Evolutionary conservation across 2,888 invertebrate genomes (phyloP), one percentile per base, ranked within the genome.

Genomic region (Helleia helle): DNA sequence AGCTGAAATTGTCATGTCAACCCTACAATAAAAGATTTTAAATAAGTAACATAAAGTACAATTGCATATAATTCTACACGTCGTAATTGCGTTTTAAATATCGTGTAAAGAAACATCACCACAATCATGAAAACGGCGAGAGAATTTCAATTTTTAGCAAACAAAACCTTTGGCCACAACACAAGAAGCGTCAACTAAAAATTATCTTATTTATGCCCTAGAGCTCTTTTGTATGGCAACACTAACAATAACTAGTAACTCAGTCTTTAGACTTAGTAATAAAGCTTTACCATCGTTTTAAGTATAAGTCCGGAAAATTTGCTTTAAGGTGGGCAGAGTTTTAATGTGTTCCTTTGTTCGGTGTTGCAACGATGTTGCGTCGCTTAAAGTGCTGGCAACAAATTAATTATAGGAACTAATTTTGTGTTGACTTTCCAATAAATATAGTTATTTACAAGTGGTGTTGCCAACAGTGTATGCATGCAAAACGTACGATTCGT

Each of bases 151-250:
- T 40, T 40, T 36, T 40, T 14, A 38, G 6, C 13, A 22, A 13
- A 40, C 22, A 34, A 17, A 31, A 17, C 31, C 9, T 17, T 17
- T 17, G 31, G 14, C 11, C 15, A 24, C 24, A 48, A 48, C 37
- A 50, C 43, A 29, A 44, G 50, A 48, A 54, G 52, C 51, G 49
- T 48, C 30, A 42, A 41, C 41, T 43, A 29, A 34, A 47, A 55
- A 51, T 47, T 44, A 48, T 49, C 44, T 37, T 45, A 37, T 47
- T 42, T 42, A 39, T 27, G 36, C 26, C 30, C 8, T 25, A 13
- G n/a, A 17, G 18, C 15, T 14, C 26, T 42, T 40, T 47, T 48
- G 43, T 48, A 42, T 36, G 39, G 22, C 37, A 30, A 8, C 11
- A 9, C 39, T 34, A 42, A 54, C 54, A 54, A 54, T 52, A 44